These are phyloP conservation scores for Pararge aegeria DNA, from an alignment of 1,140 invertebrate genomes.

Conservation along the genomic window DNA sequence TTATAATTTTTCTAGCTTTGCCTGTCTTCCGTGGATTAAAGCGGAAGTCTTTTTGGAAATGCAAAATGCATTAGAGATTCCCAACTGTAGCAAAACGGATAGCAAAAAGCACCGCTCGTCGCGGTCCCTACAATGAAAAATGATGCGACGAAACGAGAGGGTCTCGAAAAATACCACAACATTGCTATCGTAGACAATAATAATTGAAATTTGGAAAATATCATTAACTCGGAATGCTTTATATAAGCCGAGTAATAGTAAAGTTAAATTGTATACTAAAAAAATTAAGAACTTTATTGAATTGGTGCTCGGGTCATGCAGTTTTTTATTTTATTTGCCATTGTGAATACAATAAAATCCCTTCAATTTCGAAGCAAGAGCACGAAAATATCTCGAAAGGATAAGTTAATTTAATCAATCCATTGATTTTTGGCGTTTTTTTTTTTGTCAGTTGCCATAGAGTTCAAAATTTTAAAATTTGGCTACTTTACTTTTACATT, in stretches of 20 bases:
- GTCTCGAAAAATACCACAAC: slow-evolving; percentile 59
- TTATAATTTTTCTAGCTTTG: slow-evolving; percentile 4
- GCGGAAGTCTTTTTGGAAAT: slow-evolving; percentile 15
- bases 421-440: too few relatives aligned
- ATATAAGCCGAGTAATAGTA: slow-evolving; percentile 35
- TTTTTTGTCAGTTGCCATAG: too few relatives aligned
- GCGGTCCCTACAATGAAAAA: slow-evolving; percentile 56
- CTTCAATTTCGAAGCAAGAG: too few relatives aligned
- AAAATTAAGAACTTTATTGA: too few relatives aligned
- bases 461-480: too few relatives aligned
- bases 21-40: background rate
- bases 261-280: background rate
- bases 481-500: too few relatives aligned
- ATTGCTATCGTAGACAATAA: slow-evolving; percentile 53
- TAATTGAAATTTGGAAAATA: slow-evolving; percentile 60
- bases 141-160: slow-evolving; percentile 46
- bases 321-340: too few relatives aligned
- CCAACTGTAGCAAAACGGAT: slow-evolving; percentile 45
- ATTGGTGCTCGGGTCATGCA: too few relatives aligned
- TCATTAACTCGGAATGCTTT: slow-evolving; percentile 47
- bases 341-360: too few relatives aligned
- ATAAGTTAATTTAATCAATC: too few relatives aligned
- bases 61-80: slow-evolving; percentile 25
- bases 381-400: too few relatives aligned
- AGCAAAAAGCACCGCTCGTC: slow-evolving; percentile 55